phyloP scores from a whole-genome alignment of 1,140 invertebrate species.

The Callitettix versicolor region DNA sequence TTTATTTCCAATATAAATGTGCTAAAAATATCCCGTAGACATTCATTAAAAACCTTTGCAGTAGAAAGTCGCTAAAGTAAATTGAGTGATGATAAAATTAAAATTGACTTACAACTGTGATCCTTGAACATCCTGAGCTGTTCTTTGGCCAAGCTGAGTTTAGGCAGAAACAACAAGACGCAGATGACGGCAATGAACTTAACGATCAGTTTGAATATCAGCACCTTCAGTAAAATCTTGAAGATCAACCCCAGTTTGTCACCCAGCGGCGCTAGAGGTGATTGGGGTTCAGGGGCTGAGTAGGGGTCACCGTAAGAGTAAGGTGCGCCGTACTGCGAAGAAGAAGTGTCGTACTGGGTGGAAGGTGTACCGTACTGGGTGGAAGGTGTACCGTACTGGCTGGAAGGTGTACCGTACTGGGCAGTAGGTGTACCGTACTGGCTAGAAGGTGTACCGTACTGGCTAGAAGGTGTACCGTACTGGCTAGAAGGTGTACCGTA shows the following conservation, averaged over 20 bases:
- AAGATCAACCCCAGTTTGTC: slow-evolving; percentile 1
- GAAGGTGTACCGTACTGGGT: not conserved
- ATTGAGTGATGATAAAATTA: too few relatives aligned
- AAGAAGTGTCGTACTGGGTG: not conserved
- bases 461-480: not conserved
- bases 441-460: not conserved
- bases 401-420: not conserved
- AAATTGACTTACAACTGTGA: too few relatives aligned
- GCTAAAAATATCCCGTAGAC: too few relatives aligned
- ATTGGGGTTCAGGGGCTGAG: not conserved
- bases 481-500: not conserved
- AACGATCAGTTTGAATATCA: slow-evolving; percentile 66
- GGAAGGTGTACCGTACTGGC: not conserved
- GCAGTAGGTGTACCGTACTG: not conserved
- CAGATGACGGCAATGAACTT: slow-evolving; percentile 63
- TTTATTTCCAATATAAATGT: too few relatives aligned
- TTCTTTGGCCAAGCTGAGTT: slow-evolving; percentile 31
- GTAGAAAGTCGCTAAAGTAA: too few relatives aligned
- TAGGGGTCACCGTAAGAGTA: not conserved
- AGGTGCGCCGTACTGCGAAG: too few relatives aligned
- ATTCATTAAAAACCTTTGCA: too few relatives aligned
- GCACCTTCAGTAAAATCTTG: slow-evolving; percentile 56
- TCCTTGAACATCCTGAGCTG: too few relatives aligned
- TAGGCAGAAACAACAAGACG: slow-evolving; percentile 60
- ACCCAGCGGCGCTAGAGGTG: not conserved